Evolutionary conservation across 2,113 vertebrate genomes (phyloP).

Genomic region (Chionomys nivalis): DNA sequence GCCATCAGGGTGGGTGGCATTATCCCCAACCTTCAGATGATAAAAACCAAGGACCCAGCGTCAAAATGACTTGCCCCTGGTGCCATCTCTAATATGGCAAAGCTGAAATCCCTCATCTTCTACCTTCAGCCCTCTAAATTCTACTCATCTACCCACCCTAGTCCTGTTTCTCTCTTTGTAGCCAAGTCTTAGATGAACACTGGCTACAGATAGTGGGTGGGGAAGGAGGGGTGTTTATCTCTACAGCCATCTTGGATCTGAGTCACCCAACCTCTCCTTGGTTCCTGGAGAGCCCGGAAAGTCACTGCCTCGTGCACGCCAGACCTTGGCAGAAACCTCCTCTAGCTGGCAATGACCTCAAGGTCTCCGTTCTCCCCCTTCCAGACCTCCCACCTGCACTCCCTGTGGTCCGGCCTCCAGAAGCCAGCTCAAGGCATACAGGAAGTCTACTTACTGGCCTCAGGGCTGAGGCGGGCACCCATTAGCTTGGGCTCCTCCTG

Average conservation of each 20-base stretch:
- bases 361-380: neutral
- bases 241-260: neutral
- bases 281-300: neutral
- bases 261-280: neutral
- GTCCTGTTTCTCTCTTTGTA: neutral
- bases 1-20: neutral
- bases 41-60: neutral
- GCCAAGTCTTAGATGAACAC: neutral
- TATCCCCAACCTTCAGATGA: neutral
- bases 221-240: neutral
- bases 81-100: neutral
- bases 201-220: neutral
- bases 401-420: neutral
- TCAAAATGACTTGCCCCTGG: neutral
- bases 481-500: conserved; percentile 51
- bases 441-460: conserved; percentile 64
- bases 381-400: neutral
- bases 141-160: neutral
- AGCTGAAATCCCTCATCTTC: neutral
- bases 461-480: conserved; percentile 57
- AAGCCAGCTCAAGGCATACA: neutral
- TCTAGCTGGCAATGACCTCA: neutral
- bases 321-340: neutral
- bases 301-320: neutral
- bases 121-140: neutral